Conservation (phyloP, 2,888 invertebrate species). For the Drosophila tanythrix region DNA sequence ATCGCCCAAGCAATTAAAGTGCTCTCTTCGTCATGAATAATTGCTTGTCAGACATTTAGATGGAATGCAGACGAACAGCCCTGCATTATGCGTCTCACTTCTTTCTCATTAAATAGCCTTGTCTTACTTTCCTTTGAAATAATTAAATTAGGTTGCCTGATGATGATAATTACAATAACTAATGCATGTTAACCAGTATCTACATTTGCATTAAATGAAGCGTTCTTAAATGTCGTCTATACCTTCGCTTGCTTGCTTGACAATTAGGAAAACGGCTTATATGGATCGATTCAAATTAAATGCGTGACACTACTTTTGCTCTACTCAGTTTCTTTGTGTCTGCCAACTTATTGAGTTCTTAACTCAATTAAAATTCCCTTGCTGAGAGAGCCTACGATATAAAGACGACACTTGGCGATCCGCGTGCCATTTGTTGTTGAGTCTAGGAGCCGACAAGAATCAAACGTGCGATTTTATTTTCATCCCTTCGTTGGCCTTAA, state of each 20-base stretch:
- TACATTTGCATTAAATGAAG: conserved; percentile 20
- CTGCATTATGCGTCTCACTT: background rate
- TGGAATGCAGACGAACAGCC: conserved; percentile 28
- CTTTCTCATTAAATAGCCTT: conserved; percentile 23
- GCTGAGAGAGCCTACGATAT: conserved; percentile 71
- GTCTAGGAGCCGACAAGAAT: conserved; percentile 83
- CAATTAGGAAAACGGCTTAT: conserved; percentile 76
- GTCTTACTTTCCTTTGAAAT: background rate
- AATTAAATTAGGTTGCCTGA: background rate
- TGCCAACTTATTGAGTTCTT: conserved; percentile 58
- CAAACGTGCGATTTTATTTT: conserved; percentile 73
- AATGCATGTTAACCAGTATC: background rate
- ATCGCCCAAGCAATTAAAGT: conserved; percentile 43
- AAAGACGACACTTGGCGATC: conserved; percentile 76
- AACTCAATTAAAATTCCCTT: conserved; percentile 47
- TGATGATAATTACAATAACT: background rate
- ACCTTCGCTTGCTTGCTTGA: conserved; percentile 11
- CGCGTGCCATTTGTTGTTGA: conserved; percentile 84
- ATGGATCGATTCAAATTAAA: conserved; percentile 77
- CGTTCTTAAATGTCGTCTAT: conserved; percentile 32
- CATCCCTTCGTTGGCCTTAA: conserved; percentile 71
- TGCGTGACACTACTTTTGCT: conserved; percentile 48
- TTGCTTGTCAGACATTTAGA: conserved; percentile 55
- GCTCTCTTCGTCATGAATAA: conserved; percentile 58
- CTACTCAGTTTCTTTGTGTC: conserved; percentile 40